Base-by-base conservation (phyloP, 2,113 vertebrate species). In the Lepisosteus oculatus region DNA sequence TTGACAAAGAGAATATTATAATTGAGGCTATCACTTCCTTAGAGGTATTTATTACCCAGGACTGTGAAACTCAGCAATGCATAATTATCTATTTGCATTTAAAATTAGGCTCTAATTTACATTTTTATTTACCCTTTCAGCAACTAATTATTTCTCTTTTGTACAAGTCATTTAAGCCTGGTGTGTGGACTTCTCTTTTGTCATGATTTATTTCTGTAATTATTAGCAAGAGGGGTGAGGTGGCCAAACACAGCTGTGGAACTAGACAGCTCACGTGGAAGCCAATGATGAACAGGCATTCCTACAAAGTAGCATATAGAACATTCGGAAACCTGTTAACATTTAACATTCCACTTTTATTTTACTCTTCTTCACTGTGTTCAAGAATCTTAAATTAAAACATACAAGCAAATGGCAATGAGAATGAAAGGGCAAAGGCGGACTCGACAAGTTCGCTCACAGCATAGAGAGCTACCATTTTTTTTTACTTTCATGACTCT, bases 1-100 rank as follows among this genome's bases (percentile, higher is more conserved):
- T 72, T 75, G 72, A 78, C 64, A 74, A 79, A 79, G 9, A 62
- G 78, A 73, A 65, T 67, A 70, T 77, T 78, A 68, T 83, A 88
- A 89, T 82, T 83, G 81, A 81, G 84, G 84, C 88, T 86, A 85
- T 81, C 70, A 9, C 76, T 77, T 78, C 77, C 71, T 85, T 77
- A 75, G 61, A 78, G 70, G 74, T 71, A 77, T 79, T 78, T 77
- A 62, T 72, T 73, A 74, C 79, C 68, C 9, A 76, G 64, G 74
- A 69, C 74, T 79, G 78, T 83, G 76, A 86, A 85, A 78, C 80
- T 77, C 72, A 80, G 66, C 74, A 61, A 72, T 55, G 76, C 79
- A 88, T 85, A 85, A 86, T 90, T 82, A 87, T 78, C 75, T 76
- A 89, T 88, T 85, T 85, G 86, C 84, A 90, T 88, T 88, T 87